A percentile compares a stretch with the other conserved stretches of the same genome.
Evolutionary conservation across 2,797 vertebrate species (phyloP).

Genomic region (Sebastes iracundus): DNA sequence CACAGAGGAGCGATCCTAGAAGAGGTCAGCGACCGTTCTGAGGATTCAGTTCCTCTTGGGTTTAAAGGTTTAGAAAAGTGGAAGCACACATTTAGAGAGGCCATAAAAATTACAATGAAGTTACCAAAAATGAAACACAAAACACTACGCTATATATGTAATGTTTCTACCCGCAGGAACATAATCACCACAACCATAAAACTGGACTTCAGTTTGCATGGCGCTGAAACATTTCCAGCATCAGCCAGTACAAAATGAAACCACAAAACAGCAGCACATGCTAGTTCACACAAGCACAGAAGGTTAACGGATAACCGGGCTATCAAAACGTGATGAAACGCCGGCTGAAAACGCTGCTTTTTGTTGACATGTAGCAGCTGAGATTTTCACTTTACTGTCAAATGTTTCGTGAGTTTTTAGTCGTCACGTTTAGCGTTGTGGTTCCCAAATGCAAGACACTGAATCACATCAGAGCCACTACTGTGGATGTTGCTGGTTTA

Average conservation of each 20-base stretch:
- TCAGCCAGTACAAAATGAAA: constrained; percentile 53
- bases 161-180: neutral
- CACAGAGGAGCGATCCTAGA: constrained; percentile 39
- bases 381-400: neutral
- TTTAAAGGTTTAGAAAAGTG: constrained; percentile 26
- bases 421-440: neutral
- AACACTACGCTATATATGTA: neutral
- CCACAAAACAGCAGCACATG: constrained; percentile 39
- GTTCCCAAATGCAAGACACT: neutral
- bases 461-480: neutral
- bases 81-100: constrained; percentile 30
- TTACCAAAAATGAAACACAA: constrained; percentile 38
- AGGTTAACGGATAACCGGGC: neutral
- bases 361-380: neutral
- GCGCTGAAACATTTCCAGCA: constrained; percentile 30
- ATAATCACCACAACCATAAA: constrained; percentile 41
- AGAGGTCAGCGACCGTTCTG: constrained; percentile 25
- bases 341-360: neutral
- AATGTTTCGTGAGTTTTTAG: neutral
- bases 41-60: constrained; percentile 37
- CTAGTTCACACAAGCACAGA: constrained; percentile 37
- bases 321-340: neutral
- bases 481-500: neutral
- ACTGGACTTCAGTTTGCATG: constrained; percentile 57
- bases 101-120: constrained; percentile 5